Percentiles rank a stretch among this genome's conserved stretches.
These are phyloP conservation scores for Uloborus diversus DNA, from an alignment of 1,140 invertebrate genomes.

Conservation along the genomic window DNA sequence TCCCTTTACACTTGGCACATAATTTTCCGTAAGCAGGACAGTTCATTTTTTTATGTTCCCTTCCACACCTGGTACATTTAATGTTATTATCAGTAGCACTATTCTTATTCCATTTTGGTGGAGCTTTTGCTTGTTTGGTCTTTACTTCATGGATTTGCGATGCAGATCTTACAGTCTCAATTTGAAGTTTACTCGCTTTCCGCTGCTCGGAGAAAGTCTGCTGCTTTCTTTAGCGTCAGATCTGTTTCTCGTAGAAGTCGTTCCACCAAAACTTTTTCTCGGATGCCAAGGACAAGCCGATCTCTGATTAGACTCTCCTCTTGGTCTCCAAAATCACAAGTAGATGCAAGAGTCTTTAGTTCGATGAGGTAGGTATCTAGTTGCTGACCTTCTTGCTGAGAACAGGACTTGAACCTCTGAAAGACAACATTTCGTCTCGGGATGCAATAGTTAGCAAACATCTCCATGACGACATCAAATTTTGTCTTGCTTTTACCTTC, in stretches of 20 bases:
- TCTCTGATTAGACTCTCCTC: neutral
- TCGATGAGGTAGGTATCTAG: slow-evolving; percentile 1
- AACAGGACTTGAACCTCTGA: slow-evolving; percentile 14
- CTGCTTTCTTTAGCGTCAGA: neutral
- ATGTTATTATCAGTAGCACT: no score
- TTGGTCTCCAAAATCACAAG: slow-evolving; percentile 16
- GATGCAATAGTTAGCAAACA: neutral
- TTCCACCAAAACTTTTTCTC: neutral
- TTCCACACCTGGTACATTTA: slow-evolving; percentile 15
- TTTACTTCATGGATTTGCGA: neutral
- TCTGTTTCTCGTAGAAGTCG: neutral
- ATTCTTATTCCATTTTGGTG: no score
- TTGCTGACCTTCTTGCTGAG: slow-evolving; percentile 11
- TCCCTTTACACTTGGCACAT: neutral
- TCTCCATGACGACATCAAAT: neutral
- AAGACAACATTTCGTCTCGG: neutral
- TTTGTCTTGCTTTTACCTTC: neutral
- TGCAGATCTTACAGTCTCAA: neutral
- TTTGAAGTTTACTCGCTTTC: neutral
- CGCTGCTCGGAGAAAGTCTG: neutral
- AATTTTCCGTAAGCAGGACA: slow-evolving; percentile 10
- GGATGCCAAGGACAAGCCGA: neutral
- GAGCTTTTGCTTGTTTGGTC: no score
- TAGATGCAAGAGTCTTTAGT: slow-evolving; percentile 1
- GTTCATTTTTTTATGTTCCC: neutral